Percentiles rank a stretch among this genome's conserved stretches.
Evolutionary conservation across 2,113 vertebrate genomes (phyloP).

Genomic region (Lichenostomus cassidix): DNA sequence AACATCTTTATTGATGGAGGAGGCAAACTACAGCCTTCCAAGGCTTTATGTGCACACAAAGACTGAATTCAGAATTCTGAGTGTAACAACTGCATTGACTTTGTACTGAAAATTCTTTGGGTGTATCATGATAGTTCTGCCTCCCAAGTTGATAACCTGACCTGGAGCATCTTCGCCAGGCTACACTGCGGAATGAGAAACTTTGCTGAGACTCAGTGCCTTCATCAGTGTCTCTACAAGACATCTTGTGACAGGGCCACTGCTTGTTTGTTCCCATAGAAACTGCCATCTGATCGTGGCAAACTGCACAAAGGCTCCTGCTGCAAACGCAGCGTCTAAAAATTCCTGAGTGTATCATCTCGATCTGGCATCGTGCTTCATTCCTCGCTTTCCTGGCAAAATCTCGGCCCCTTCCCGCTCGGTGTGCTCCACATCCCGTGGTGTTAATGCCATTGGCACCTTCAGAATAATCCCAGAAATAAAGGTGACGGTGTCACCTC

Average conservation of each 20-base stretch:
- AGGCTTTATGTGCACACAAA: background rate
- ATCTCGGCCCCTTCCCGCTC: background rate
- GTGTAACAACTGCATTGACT: background rate
- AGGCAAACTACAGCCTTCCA: background rate
- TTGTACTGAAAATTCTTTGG: background rate
- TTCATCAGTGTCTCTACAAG: background rate
- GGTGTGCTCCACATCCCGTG: rapidly evolving
- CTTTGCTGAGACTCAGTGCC: background rate
- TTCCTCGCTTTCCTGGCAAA: background rate
- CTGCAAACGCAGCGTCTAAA: background rate
- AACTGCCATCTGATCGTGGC: conserved; percentile 41
- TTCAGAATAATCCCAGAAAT: background rate
- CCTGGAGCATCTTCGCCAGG: background rate
- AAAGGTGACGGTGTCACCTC: background rate
- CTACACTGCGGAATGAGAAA: background rate
- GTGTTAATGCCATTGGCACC: background rate
- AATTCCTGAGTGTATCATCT: background rate
- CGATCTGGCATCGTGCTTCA: background rate
- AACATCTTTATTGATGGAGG: background rate
- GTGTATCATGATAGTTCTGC: background rate
- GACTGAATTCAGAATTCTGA: background rate
- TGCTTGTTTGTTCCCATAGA: conserved; percentile 63
- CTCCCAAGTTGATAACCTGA: background rate
- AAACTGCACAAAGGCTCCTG: background rate
- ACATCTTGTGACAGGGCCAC: background rate